phyloP scores from a whole-genome alignment of 2,888 invertebrate genomes.

The Ophraella communa region DNA sequence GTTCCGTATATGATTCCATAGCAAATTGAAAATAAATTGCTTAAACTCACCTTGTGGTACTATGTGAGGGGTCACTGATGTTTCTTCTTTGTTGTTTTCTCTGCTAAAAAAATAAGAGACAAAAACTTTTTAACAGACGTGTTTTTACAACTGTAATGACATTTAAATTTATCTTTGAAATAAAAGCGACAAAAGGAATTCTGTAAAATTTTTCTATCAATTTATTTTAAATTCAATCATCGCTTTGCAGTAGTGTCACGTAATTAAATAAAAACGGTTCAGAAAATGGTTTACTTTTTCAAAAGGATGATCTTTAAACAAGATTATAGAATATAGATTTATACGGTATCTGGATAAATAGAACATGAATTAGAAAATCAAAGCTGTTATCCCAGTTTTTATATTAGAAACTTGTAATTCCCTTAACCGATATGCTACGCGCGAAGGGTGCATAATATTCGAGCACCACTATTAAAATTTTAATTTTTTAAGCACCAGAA shows the following conservation, averaged over 20 bases:
- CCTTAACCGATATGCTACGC: too few species aligned
- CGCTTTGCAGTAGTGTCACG: too few species aligned
- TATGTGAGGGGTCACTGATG: conserved; percentile 82
- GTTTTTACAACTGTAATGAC: not conserved
- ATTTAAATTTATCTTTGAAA: not conserved
- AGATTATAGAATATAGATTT: not conserved
- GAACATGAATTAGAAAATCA: not conserved
- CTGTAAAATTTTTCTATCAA: too few species aligned
- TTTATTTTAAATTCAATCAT: too few species aligned
- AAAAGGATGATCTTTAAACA: not conserved
- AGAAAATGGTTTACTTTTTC: too few species aligned
- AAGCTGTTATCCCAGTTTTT: not conserved
- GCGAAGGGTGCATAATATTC: too few species aligned
- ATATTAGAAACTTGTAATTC: not conserved
- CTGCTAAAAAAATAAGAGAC: conserved; percentile 55
- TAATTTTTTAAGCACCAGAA: too few species aligned
- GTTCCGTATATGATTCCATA: conserved; percentile 21
- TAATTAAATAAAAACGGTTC: too few species aligned
- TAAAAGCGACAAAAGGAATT: too few species aligned
- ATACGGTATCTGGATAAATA: not conserved
- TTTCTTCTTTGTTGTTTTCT: conserved; percentile 72
- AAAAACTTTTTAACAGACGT: not conserved
- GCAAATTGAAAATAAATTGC: conserved; percentile 22
- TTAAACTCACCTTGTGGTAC: conserved; percentile 69
- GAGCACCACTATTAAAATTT: too few species aligned